A percentile compares a stretch with the other conserved stretches of the same genome.
Evolutionary conservation across 2,888 invertebrate genomes (phyloP).

Genomic region (Machimus rusticus): DNA sequence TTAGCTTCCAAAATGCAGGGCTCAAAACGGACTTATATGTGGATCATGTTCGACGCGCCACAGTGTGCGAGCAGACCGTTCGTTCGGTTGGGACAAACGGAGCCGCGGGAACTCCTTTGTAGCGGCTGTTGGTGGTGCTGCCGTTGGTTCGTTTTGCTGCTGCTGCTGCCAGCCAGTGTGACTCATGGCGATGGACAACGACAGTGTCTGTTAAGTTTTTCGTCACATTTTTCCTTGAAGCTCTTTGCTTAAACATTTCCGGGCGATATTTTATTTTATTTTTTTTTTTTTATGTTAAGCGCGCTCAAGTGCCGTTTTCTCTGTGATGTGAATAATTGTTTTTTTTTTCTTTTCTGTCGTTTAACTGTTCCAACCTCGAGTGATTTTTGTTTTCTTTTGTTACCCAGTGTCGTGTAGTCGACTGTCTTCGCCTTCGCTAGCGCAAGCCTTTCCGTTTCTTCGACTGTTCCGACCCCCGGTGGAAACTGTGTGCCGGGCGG

Average conservation of each 20-base stretch:
- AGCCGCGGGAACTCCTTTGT: not conserved
- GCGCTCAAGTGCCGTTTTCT: constrained; percentile 4
- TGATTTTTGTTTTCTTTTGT: not conserved
- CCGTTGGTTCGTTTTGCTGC: too few species aligned
- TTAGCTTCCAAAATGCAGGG: not conserved
- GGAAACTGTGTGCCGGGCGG: not conserved
- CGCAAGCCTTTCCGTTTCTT: not conserved
- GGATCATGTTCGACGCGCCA: not conserved
- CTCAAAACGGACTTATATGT: not conserved
- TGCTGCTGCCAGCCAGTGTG: not conserved
- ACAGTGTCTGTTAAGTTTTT: not conserved
- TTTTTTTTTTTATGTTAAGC: constrained; percentile 1
- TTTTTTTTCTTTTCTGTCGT: not conserved
- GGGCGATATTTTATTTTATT: too few species aligned
- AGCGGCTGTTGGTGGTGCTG: not conserved
- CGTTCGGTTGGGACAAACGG: not conserved
- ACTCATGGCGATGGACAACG: not conserved
- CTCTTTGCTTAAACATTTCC: constrained; percentile 5
- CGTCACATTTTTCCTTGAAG: not conserved
- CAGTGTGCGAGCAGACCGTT: not conserved
- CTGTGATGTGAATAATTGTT: constrained; percentile 20
- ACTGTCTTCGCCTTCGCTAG: not conserved
- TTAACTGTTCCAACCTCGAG: constrained; percentile 8
- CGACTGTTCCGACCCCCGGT: not conserved
- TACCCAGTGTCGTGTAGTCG: not conserved